Percentiles rank a stretch among this genome's conserved stretches.
Conservation (phyloP, 1,140 invertebrate genomes). For the Drosophila pruinosa region DNA sequence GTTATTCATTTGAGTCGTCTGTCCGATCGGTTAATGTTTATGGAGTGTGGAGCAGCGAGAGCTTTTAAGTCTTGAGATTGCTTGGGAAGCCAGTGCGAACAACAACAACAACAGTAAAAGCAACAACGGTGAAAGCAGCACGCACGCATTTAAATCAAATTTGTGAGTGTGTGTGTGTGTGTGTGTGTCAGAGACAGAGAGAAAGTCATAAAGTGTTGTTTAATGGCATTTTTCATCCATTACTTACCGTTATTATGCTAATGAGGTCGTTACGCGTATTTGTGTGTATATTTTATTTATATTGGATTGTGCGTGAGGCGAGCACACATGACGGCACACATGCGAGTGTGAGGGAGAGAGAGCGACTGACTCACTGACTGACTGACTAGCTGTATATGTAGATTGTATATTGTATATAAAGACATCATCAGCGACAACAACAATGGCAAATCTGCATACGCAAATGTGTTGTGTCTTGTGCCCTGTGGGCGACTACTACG, state of each 20-base stretch:
- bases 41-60: slow-evolving; percentile 13
- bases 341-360: background rate
- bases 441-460: slow-evolving; percentile 39
- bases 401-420: slow-evolving; percentile 20
- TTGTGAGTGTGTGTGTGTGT: slow-evolving; percentile 17
- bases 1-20: slow-evolving; percentile 8
- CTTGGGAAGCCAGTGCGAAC: slow-evolving; percentile 44
- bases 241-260: slow-evolving; percentile 82
- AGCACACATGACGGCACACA: slow-evolving; percentile 25
- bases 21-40: slow-evolving; percentile 12
- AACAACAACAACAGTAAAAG: slow-evolving; percentile 31
- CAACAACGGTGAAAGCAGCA: slow-evolving; percentile 2
- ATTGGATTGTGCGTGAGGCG: slow-evolving; percentile 65
- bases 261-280: slow-evolving; percentile 81
- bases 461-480: slow-evolving; percentile 15
- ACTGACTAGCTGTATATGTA: no score
- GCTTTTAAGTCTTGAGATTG: slow-evolving; percentile 41
- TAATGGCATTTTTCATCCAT: slow-evolving; percentile 82
- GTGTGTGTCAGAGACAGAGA: slow-evolving; percentile 18
- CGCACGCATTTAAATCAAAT: slow-evolving; percentile 56
- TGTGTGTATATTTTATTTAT: slow-evolving; percentile 79
- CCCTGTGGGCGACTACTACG: slow-evolving; percentile 16
- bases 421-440: slow-evolving; percentile 24
- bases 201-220: slow-evolving; percentile 82
- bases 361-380: no score